A percentile compares a stretch with the other conserved stretches of the same genome.
Conservation (phyloP, 2,797 vertebrate species). For the Myotis findleyi region DNA sequence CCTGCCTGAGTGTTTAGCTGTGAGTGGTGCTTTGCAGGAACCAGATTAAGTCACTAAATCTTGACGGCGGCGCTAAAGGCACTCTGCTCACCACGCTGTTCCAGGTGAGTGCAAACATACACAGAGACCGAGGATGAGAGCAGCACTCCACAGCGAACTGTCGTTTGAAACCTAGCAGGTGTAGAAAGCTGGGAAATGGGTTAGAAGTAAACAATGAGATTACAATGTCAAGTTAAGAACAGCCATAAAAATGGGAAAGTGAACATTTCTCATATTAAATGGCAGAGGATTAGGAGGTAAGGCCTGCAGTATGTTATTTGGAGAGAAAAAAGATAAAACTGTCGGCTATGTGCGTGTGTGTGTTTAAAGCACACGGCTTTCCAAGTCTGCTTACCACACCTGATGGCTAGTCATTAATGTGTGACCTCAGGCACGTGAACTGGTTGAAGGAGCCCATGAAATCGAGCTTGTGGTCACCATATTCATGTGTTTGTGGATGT, state of each 20-base stretch:
- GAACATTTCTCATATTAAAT: not conserved
- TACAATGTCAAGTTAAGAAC: not conserved
- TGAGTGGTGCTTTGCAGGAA: constrained; percentile 19
- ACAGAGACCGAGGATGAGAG: not conserved
- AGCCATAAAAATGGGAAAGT: not conserved
- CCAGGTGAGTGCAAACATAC: not conserved
- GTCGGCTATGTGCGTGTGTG: fast-evolving
- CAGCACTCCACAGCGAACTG: not conserved
- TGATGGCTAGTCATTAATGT: not conserved
- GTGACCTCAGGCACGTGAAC: fast-evolving
- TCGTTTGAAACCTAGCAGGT: constrained; percentile 30
- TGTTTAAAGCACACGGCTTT: not conserved
- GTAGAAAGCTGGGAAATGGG: not conserved
- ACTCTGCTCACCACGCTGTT: constrained; percentile 22
- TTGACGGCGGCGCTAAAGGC: constrained; percentile 45
- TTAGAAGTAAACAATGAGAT: not conserved
- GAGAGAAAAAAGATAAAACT: not conserved
- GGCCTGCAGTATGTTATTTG: not conserved
- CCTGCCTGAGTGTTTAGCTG: not conserved
- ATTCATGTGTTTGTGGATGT: not conserved
- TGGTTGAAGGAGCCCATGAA: not conserved
- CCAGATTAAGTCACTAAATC: constrained; percentile 65
- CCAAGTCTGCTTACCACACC: not conserved
- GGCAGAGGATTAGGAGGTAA: not conserved
- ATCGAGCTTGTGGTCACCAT: not conserved